phyloP scores from a whole-genome alignment of 53 echinoderm and acorn worm species.

The Mesocentrotus franciscanus region DNA sequence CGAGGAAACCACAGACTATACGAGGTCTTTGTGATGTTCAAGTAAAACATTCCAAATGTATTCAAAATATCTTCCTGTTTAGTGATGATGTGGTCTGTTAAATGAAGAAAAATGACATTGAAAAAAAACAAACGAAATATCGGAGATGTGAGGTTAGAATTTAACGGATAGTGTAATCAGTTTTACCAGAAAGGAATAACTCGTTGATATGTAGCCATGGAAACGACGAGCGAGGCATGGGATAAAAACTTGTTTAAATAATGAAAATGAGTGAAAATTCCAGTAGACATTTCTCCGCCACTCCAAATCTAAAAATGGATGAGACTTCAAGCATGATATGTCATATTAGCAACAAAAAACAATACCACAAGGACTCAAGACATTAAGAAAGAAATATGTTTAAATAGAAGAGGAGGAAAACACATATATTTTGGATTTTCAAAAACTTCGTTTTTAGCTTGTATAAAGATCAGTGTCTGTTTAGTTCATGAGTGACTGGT shows the following conservation, averaged over 20 bases:
- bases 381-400: background rate
- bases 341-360: background rate
- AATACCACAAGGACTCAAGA: background rate
- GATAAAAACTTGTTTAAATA: background rate
- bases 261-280: background rate
- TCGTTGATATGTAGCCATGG: background rate
- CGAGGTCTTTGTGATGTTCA: constrained; percentile 19
- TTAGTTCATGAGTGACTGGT: too few species aligned
- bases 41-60: too few species aligned
- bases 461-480: too few species aligned
- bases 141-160: background rate
- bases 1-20: background rate
- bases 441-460: too few species aligned
- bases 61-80: background rate
- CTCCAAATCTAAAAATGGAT: background rate
- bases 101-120: background rate
- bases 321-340: background rate
- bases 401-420: background rate
- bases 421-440: background rate
- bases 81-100: constrained; percentile 5
- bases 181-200: background rate
- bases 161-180: background rate
- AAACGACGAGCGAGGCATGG: background rate
- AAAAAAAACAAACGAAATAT: background rate
- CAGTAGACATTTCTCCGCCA: background rate